phyloP scores from a whole-genome alignment of 2,797 vertebrate species.

The Botia kubotai region DNA sequence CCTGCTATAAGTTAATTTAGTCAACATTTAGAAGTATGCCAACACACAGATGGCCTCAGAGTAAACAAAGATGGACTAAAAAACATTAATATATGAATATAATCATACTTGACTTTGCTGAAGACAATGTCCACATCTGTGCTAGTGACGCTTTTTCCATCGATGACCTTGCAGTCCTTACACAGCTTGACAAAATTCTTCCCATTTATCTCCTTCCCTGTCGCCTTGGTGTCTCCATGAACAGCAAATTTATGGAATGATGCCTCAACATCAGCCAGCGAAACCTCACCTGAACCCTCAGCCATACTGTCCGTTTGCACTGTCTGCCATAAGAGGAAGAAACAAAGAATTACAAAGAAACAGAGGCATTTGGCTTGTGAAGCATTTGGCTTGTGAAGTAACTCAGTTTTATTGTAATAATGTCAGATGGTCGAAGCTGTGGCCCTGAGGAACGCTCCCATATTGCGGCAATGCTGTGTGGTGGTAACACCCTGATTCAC shows the following conservation, averaged over 20 bases:
- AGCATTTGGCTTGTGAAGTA: not conserved
- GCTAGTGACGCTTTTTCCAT: conserved; percentile 83
- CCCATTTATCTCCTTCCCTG: conserved; percentile 80
- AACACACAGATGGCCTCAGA: too few species aligned
- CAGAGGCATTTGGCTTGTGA: too few species aligned
- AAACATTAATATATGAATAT: not conserved
- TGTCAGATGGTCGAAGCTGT: not conserved
- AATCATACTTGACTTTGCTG: conserved; percentile 88
- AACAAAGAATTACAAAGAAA: not conserved
- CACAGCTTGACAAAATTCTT: conserved; percentile 91
- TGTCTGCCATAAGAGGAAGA: not conserved
- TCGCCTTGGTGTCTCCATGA: conserved; percentile 82
- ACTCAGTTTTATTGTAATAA: not conserved
- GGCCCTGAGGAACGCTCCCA: not conserved
- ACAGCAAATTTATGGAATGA: conserved; percentile 83
- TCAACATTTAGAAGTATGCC: too few species aligned
- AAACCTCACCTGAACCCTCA: conserved; percentile 65
- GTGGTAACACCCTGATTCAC: conserved; percentile 3
- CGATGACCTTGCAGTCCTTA: conserved; percentile 86
- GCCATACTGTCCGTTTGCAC: conserved; percentile 70
- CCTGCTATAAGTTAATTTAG: too few species aligned
- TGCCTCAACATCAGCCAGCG: conserved; percentile 71
- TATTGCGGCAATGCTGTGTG: not conserved
- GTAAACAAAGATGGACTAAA: not conserved
- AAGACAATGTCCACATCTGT: conserved; percentile 87